A percentile compares a stretch with the other conserved stretches of the same genome.
These are phyloP conservation scores for Brotogeris chrysoptera DNA, from an alignment of 2,797 vertebrate genomes.

Conservation along the genomic window DNA sequence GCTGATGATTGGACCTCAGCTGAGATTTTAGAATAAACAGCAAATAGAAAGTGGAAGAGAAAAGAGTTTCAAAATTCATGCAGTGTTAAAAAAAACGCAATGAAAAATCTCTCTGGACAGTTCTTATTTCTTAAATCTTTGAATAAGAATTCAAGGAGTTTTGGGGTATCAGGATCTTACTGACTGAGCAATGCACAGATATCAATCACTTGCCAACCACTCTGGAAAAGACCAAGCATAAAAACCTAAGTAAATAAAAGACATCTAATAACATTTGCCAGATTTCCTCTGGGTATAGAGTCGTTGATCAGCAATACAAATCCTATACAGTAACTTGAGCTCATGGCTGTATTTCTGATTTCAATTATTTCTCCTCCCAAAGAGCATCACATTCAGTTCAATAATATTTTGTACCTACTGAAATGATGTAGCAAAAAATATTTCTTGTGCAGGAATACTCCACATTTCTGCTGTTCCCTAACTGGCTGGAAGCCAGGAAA, in stretches of 20 bases:
- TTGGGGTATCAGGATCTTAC: not conserved
- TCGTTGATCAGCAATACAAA: not conserved
- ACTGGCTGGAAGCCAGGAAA: not conserved
- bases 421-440: not conserved
- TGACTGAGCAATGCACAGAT: not conserved
- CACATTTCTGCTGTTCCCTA: not conserved
- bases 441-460: not conserved
- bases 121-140: not conserved
- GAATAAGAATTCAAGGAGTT: not conserved
- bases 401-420: not conserved
- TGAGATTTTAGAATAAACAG: not conserved
- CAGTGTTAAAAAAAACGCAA: accelerated
- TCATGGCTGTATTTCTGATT: not conserved
- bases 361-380: not conserved
- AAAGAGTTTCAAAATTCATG: not conserved
- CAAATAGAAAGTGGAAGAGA: not conserved
- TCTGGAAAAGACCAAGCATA: accelerated
- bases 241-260: not conserved
- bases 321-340: not conserved
- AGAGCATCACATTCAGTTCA: not conserved
- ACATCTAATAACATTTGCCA: not conserved
- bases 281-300: not conserved
- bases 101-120: not conserved
- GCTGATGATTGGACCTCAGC: not conserved
- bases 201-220: not conserved